Percentiles rank a stretch among this genome's conserved stretches.
These are phyloP conservation scores for Tenrec ecaudatus DNA, from an alignment of 2,113 vertebrate species.

Conservation along the genomic window DNA sequence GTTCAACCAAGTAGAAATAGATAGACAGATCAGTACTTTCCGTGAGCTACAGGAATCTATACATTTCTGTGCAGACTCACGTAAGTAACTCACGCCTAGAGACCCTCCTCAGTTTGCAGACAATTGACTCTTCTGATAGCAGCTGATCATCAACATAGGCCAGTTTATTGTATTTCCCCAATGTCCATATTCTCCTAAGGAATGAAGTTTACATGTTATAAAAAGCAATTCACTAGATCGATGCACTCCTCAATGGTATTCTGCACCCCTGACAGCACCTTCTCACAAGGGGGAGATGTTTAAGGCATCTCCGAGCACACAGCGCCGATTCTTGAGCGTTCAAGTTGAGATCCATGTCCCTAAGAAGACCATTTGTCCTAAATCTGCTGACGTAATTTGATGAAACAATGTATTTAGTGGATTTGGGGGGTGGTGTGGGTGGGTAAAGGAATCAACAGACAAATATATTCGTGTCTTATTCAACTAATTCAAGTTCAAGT, in stretches of 20 bases:
- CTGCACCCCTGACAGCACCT: not conserved
- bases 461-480: not conserved
- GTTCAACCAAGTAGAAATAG: constrained; percentile 35
- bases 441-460: not conserved
- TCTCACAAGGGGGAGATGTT: constrained; percentile 1
- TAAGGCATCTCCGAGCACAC: not conserved
- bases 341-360: not conserved
- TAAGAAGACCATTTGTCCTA: not conserved
- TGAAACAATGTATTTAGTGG: constrained; percentile 11
- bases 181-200: not conserved
- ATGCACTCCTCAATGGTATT: not conserved
- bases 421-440: not conserved
- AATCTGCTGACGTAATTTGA: not conserved
- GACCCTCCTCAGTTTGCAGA: not conserved
- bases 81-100: not conserved
- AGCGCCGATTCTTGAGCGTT: not conserved
- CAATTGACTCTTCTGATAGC: not conserved
- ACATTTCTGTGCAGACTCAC: not conserved
- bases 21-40: not conserved
- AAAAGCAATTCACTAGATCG: not conserved
- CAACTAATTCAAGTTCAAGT: constrained; percentile 19
- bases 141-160: not conserved
- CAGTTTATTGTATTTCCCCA: not conserved
- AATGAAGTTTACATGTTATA: not conserved
- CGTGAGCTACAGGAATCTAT: not conserved